Conservation (phyloP, 2,888 invertebrate genomes). For the Mimas tiliae region DNA sequence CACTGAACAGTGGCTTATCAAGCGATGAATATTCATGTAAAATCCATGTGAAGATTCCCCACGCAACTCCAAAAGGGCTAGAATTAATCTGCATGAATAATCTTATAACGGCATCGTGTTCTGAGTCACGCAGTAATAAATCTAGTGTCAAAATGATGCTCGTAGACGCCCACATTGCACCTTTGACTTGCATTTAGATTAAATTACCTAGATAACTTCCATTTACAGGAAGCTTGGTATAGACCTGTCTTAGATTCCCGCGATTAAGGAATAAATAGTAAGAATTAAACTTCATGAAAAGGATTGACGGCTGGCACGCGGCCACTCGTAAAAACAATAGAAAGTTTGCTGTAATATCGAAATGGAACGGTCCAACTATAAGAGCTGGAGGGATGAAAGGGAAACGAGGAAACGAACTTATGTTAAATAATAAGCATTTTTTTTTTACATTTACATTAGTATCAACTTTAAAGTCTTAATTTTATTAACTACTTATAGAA, state of each 20-base stretch:
- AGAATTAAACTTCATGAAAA: slow-evolving; percentile 12
- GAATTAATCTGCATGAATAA: slow-evolving; percentile 42
- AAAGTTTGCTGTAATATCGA: neutral
- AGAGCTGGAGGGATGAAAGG: neutral
- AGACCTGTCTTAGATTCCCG: neutral
- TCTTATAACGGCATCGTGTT: slow-evolving; percentile 39
- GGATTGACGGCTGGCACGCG: neutral
- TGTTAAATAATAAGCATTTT: neutral
- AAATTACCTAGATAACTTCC: slow-evolving; percentile 39
- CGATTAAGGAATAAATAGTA: neutral
- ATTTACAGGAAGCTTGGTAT: neutral
- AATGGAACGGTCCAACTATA: neutral
- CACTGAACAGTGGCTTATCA: slow-evolving; percentile 19
- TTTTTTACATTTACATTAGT: no score
- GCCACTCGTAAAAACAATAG: neutral
- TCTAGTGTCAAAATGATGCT: slow-evolving; percentile 44
- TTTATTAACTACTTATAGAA: no score
- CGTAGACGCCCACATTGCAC: slow-evolving; percentile 43
- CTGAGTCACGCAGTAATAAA: slow-evolving; percentile 38
- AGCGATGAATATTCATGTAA: slow-evolving; percentile 37
- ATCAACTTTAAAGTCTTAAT: no score
- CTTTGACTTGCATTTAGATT: slow-evolving; percentile 42
- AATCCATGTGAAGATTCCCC: slow-evolving; percentile 35
- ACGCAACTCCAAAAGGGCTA: slow-evolving; percentile 35
- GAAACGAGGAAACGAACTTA: no score